Percentiles rank a stretch among this genome's conserved stretches.
phyloP scores from a whole-genome alignment of 2,888 invertebrate genomes.

The Dichetophora obliterata region DNA sequence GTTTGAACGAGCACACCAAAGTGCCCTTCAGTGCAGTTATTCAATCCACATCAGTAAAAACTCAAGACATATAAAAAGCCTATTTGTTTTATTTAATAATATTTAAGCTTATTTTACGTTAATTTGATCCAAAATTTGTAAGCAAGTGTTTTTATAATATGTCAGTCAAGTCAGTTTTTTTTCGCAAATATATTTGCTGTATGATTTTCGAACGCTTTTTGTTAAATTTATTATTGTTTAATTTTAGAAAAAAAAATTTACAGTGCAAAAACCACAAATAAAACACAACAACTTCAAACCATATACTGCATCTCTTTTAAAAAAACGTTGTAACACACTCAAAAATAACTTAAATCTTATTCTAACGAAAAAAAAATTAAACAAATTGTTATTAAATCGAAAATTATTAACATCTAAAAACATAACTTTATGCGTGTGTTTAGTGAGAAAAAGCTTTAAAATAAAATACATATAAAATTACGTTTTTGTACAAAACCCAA shows the following conservation, averaged over 20 bases:
- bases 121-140: constrained; percentile 13
- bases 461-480: constrained; percentile 12
- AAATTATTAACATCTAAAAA: background rate
- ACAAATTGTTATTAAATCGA: constrained; percentile 7
- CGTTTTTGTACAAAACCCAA: constrained; percentile 15
- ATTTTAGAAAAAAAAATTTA: no score
- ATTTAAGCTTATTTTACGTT: constrained; percentile 1
- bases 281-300: background rate
- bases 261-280: background rate
- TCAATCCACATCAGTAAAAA: constrained; percentile 18
- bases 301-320: background rate
- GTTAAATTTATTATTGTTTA: background rate
- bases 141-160: background rate
- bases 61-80: constrained; percentile 1
- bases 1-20: constrained; percentile 30
- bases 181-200: background rate
- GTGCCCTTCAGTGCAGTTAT: constrained; percentile 34
- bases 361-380: background rate
- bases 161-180: background rate
- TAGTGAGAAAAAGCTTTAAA: constrained; percentile 30
- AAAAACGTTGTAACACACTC: background rate
- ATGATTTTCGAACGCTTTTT: background rate
- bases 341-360: constrained; percentile 7
- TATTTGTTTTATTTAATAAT: constrained; percentile 7
- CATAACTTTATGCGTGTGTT: background rate